A percentile compares a stretch with the other conserved stretches of the same genome.
Evolutionary conservation across 2,797 vertebrate genomes (phyloP).

Genomic region (Tangara arthus): DNA sequence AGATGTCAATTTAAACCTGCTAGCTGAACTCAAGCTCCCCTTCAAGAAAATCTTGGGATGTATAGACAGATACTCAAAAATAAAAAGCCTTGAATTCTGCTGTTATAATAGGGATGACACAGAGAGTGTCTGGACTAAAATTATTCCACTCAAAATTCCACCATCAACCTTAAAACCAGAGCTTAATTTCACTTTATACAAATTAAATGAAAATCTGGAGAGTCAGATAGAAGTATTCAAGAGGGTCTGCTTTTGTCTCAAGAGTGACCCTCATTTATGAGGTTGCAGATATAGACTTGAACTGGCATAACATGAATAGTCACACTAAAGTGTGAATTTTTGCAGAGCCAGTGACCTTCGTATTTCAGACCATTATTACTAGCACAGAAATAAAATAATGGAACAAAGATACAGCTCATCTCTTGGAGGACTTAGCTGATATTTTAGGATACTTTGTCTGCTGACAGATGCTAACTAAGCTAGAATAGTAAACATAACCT

Average conservation of each 20-base stretch:
- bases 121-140: neutral
- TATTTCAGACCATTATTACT: neutral
- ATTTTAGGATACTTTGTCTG: neutral
- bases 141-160: neutral
- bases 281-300: neutral
- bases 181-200: neutral
- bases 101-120: neutral
- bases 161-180: neutral
- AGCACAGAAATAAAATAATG: neutral
- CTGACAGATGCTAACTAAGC: neutral
- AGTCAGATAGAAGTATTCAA: neutral
- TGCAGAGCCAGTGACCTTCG: neutral
- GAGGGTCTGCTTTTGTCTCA: neutral
- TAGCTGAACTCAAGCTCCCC: neutral
- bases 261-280: neutral
- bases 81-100: neutral
- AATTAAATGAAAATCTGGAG: neutral
- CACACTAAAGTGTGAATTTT: neutral
- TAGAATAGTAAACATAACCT: neutral
- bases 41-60: neutral
- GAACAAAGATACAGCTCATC: neutral
- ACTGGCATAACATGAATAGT: neutral
- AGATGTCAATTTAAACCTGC: neutral
- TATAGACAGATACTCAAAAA: neutral
- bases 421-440: neutral